Evolutionary conservation across 2,113 vertebrate species (phyloP).

Genomic region (Eclectus roratus): DNA sequence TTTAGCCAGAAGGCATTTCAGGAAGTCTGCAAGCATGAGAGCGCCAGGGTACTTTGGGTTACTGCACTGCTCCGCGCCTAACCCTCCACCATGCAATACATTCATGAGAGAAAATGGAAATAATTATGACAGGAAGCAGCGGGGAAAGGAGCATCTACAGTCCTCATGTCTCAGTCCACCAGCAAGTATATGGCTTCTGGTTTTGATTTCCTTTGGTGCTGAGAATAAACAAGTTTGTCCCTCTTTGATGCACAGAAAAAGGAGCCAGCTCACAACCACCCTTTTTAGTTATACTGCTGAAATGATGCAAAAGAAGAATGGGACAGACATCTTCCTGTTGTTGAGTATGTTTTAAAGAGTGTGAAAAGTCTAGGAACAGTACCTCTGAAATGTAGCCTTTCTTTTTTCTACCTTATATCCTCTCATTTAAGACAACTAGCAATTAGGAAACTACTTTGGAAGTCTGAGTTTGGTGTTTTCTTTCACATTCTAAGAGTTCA

Average conservation of each 20-base stretch:
- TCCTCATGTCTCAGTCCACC: neutral
- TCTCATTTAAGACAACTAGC: neutral
- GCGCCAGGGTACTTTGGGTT: fast-evolving
- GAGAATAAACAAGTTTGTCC: conserved; percentile 9
- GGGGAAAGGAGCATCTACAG: neutral
- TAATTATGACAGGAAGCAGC: conserved; percentile 14
- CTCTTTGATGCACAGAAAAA: neutral
- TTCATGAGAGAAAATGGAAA: neutral
- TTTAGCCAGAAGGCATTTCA: neutral
- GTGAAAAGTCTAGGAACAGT: neutral
- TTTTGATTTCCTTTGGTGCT: neutral
- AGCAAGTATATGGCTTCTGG: neutral
- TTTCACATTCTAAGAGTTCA: neutral
- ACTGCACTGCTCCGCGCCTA: neutral
- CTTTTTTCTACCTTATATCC: neutral
- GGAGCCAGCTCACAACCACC: neutral
- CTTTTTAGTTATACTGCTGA: neutral
- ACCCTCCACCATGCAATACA: neutral
- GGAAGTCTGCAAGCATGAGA: neutral
- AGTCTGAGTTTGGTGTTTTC: neutral
- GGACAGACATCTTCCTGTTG: neutral
- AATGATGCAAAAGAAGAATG: neutral
- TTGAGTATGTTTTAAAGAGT: neutral
- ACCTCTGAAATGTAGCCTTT: neutral
- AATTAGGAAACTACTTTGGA: neutral